Evolutionary conservation across 2,797 vertebrate species (phyloP).

Genomic region (Rhinophrynus dorsalis): DNA sequence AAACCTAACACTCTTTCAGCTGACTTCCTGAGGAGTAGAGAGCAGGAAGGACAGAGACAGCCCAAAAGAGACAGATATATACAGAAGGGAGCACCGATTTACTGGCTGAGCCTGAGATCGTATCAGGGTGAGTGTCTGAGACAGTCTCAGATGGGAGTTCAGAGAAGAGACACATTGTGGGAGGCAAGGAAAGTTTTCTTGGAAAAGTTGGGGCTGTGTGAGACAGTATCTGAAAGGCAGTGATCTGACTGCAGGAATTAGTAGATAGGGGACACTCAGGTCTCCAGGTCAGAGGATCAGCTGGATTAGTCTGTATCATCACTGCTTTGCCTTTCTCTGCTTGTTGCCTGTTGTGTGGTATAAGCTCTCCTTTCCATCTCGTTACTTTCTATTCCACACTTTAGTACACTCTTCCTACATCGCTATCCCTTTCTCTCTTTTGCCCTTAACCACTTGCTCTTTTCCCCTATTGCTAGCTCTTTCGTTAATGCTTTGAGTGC

Average conservation of each 20-base stretch:
- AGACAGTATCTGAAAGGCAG: too few species aligned
- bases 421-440: not conserved
- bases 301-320: not conserved
- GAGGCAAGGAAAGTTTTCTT: too few species aligned
- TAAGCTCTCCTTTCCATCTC: too few species aligned
- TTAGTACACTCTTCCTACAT: not conserved
- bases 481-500: too few species aligned
- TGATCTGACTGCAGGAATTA: not conserved
- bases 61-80: not conserved
- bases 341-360: too few species aligned
- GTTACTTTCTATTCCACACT: too few species aligned
- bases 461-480: too few species aligned
- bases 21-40: constrained; percentile 30
- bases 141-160: not conserved
- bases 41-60: constrained; percentile 7
- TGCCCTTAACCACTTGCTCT: not conserved
- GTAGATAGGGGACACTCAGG: too few species aligned
- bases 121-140: too few species aligned
- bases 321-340: not conserved
- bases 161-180: too few species aligned
- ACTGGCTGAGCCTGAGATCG: too few species aligned
- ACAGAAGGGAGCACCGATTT: not conserved
- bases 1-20: constrained; percentile 13
- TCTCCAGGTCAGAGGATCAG: not conserved
- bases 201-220: too few species aligned